Evolutionary conservation across 92 coral and sea anemone species (phyloP).

Genomic region (Diadumene lineata): DNA sequence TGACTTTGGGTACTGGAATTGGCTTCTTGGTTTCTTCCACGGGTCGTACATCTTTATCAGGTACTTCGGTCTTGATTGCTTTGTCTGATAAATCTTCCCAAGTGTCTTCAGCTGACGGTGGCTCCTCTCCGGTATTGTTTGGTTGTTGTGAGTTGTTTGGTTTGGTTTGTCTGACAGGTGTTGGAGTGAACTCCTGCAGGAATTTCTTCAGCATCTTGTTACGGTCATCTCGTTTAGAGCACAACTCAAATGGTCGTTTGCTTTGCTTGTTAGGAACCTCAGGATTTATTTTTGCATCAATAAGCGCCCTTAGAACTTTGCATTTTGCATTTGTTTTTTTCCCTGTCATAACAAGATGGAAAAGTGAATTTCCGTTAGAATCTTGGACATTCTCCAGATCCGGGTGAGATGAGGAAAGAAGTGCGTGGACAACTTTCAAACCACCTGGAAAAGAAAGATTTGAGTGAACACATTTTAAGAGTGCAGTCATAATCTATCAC

Average conservation of each 20-base stretch:
- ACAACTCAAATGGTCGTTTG: conserved; percentile 31
- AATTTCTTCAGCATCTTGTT: conserved; percentile 49
- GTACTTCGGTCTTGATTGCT: not conserved
- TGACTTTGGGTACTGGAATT: not conserved
- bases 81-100: not conserved
- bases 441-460: conserved; percentile 41
- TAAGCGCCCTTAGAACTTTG: conserved; percentile 48
- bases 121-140: not conserved
- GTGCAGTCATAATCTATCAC: no score
- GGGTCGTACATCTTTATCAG: not conserved
- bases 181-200: conserved; percentile 29
- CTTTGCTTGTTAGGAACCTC: conserved; percentile 36
- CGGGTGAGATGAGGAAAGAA: conserved; percentile 36
- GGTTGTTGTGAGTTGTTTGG: not conserved
- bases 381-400: conserved; percentile 48
- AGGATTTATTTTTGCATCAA: conserved; percentile 58
- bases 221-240: conserved; percentile 43
- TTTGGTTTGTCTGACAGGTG: conserved; percentile 3
- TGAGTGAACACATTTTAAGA: no score
- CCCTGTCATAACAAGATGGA: conserved; percentile 50
- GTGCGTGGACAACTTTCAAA: conserved; percentile 32
- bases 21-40: not conserved
- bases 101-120: not conserved
- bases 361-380: conserved; percentile 42
- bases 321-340: conserved; percentile 33